Percentiles rank a stretch among this genome's conserved stretches.
These are phyloP conservation scores for Cheirogaleus medius DNA, from an alignment of 2,113 vertebrate genomes.

Conservation along the genomic window DNA sequence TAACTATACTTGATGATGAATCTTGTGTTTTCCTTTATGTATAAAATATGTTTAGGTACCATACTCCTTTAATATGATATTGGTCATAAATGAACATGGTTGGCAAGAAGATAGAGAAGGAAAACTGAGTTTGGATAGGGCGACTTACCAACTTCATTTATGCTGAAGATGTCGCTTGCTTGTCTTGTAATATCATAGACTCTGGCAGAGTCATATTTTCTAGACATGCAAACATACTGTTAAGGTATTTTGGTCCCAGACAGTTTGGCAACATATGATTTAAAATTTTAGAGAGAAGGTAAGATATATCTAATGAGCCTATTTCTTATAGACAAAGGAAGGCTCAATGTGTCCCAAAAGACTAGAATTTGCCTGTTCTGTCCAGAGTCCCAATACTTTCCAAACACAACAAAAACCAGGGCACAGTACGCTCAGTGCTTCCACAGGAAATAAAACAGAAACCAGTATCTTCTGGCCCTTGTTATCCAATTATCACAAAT, in stretches of 20 bases:
- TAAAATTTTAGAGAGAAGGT: background rate
- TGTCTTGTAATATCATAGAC: background rate
- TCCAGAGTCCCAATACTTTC: background rate
- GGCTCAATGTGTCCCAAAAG: background rate
- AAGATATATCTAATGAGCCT: background rate
- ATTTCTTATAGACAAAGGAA: background rate
- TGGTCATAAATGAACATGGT: background rate
- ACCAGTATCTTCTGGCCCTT: background rate
- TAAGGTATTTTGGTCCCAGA: background rate
- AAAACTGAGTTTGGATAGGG: background rate
- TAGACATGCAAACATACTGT: background rate
- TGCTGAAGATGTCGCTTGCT: background rate
- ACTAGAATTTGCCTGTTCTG: background rate
- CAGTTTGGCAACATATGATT: background rate
- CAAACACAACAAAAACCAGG: background rate
- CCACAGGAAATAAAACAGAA: background rate
- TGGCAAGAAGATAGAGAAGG: background rate
- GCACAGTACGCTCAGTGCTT: background rate
- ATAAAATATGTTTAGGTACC: background rate
- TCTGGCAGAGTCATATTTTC: background rate
- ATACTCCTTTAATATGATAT: background rate
- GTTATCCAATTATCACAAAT: rapidly evolving
- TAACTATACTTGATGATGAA: background rate
- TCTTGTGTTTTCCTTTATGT: background rate
- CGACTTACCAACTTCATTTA: background rate